Evolutionary conservation across 2,888 invertebrate species (phyloP).

Genomic region (Acrocyrtus sp.): DNA sequence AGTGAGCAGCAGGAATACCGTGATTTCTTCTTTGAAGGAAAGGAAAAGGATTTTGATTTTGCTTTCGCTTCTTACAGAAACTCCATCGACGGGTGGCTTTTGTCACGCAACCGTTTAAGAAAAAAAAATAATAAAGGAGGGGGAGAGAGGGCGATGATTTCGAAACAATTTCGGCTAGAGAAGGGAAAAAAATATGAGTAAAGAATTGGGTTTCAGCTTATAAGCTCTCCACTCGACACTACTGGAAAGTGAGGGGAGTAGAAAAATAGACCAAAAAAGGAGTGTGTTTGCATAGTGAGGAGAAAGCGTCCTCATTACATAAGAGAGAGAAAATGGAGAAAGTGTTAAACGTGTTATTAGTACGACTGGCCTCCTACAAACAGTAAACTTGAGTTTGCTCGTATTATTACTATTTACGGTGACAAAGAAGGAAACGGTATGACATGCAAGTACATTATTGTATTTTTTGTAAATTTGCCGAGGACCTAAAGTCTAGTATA

Average conservation of each 20-base stretch:
- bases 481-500: background rate
- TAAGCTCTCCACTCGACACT: background rate
- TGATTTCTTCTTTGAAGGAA: background rate
- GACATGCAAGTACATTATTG: too few relatives aligned
- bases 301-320: background rate
- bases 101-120: slow-evolving; percentile 28
- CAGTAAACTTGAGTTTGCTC: too few relatives aligned
- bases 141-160: slow-evolving; percentile 41
- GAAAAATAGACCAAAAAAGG: background rate
- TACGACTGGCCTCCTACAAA: too few relatives aligned
- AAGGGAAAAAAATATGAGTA: background rate
- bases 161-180: slow-evolving; percentile 26
- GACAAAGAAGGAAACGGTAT: too few relatives aligned
- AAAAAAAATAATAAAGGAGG: too few relatives aligned
- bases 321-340: too few relatives aligned
- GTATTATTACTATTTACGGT: too few relatives aligned
- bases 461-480: too few relatives aligned
- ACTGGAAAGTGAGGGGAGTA: background rate
- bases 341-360: background rate
- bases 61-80: background rate
- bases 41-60: background rate
- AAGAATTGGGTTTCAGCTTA: background rate
- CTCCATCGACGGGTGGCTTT: background rate
- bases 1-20: background rate
- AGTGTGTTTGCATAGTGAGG: background rate